phyloP scores from a whole-genome alignment of 2,888 invertebrate species.

The Drosophila paramelanica region DNA sequence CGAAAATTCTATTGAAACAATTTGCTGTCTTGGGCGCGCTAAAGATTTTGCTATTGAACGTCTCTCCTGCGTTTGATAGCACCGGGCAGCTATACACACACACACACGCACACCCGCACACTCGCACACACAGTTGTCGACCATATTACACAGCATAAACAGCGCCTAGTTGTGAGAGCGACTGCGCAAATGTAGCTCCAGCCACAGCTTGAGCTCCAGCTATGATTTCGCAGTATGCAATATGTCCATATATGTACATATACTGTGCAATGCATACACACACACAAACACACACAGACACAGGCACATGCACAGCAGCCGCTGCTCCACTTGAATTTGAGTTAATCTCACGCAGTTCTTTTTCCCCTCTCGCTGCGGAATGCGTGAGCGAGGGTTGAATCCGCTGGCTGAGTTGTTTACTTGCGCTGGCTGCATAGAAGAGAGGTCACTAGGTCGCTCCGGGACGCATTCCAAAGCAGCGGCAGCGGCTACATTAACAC shows the following conservation, averaged over 20 bases:
- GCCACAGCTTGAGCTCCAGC: slow-evolving; percentile 16
- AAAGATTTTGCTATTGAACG: slow-evolving; percentile 32
- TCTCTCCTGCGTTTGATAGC: slow-evolving; percentile 51
- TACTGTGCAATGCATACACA: slow-evolving; percentile 36
- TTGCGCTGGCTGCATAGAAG: slow-evolving; percentile 44
- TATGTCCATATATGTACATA: slow-evolving; percentile 5
- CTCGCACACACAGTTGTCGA: slow-evolving; percentile 2
- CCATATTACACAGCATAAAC: slow-evolving; percentile 4
- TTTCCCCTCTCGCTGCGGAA: slow-evolving; percentile 33
- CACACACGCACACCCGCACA: slow-evolving; percentile 6
- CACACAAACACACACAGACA: slow-evolving; percentile 13
- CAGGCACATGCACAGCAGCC: slow-evolving; percentile 6
- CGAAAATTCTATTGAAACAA: slow-evolving; percentile 36
- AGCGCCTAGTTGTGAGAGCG: slow-evolving; percentile 23
- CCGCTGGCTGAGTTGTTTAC: slow-evolving; percentile 40
- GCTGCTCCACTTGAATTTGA: slow-evolving; percentile 17
- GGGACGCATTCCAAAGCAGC: slow-evolving; percentile 71
- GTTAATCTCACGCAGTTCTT: slow-evolving; percentile 23
- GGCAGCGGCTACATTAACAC: slow-evolving; percentile 9
- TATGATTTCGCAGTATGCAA: slow-evolving; percentile 13
- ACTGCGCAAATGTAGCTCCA: slow-evolving; percentile 20
- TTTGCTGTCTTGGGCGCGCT: slow-evolving; percentile 57
- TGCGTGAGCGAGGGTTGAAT: slow-evolving; percentile 48
- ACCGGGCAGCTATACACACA: slow-evolving; percentile 53
- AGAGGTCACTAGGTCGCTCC: slow-evolving; percentile 85